These are phyloP conservation scores for Rhinoderma darwinii DNA, from an alignment of 2,113 vertebrate genomes.

Conservation along the genomic window DNA sequence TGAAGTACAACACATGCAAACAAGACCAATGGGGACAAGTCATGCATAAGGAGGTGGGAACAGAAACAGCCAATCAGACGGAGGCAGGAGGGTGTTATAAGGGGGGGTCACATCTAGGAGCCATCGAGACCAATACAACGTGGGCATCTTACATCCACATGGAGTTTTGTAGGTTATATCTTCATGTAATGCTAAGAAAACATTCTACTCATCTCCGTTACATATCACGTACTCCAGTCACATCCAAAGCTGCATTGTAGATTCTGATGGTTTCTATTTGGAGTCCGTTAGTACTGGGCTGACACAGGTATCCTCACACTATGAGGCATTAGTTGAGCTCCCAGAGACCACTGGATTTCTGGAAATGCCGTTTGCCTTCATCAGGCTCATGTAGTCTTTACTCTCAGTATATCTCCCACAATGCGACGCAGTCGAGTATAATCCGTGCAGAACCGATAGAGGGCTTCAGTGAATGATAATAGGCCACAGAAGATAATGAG, in stretches of 20 bases:
- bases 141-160: no score
- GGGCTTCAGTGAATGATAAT: not conserved
- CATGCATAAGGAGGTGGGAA: not conserved
- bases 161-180: not conserved
- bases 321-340: no score
- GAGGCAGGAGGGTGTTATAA: not conserved
- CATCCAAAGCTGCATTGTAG: not conserved
- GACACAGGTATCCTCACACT: not conserved
- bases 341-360: no score
- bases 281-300: not conserved
- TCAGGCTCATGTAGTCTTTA: no score
- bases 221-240: not conserved
- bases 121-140: no score
- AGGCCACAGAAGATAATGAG: not conserved
- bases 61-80: not conserved
- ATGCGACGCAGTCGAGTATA: no score
- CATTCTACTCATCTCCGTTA: no score
- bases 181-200: no score
- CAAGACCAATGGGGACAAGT: not conserved
- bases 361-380: no score
- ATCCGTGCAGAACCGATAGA: not conserved
- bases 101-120: not conserved
- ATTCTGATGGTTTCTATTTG: no score
- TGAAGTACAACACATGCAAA: not conserved
- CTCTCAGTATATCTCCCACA: no score